A percentile compares a stretch with the other conserved stretches of the same genome.
Conservation (phyloP, 2,888 invertebrate genomes). For the Ephialtes manifestator region DNA sequence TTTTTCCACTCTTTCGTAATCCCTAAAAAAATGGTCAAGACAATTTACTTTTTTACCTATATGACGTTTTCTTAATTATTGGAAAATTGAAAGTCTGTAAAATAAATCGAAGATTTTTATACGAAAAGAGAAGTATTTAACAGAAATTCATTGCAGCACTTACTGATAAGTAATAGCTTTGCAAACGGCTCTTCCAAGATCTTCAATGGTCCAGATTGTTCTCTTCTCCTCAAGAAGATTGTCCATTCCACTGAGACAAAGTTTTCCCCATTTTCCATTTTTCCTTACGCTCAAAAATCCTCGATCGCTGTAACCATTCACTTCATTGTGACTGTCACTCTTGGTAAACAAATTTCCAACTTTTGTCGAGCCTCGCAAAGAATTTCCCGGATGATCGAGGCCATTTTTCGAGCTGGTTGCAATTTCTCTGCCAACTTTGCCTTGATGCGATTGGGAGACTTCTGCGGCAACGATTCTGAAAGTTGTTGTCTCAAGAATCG, state of each 20-base stretch:
- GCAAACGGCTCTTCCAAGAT: constrained; percentile 92
- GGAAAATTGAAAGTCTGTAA: too few relatives aligned
- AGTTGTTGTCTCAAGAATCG: constrained; percentile 78
- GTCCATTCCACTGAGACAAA: constrained; percentile 91
- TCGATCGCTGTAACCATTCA: constrained; percentile 83
- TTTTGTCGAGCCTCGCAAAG: constrained; percentile 71
- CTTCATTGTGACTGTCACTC: constrained; percentile 74
- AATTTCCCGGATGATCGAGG: constrained; percentile 57
- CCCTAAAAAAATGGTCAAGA: constrained; percentile 76
- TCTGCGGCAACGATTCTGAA: constrained; percentile 71
- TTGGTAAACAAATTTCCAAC: constrained; percentile 63
- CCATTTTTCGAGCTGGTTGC: constrained; percentile 71
- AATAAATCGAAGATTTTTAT: background rate
- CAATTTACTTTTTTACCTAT: background rate
- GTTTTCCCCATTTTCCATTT: constrained; percentile 92
- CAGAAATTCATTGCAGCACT: constrained; percentile 78
- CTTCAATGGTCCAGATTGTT: constrained; percentile 89
- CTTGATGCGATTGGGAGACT: constrained; percentile 22
- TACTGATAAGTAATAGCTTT: constrained; percentile 92
- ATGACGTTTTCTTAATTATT: too few relatives aligned
- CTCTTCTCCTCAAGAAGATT: constrained; percentile 88
- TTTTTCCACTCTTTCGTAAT: constrained; percentile 85
- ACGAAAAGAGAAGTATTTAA: background rate
- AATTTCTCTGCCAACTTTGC: constrained; percentile 58
- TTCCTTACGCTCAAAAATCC: constrained; percentile 92